A percentile compares a stretch with the other conserved stretches of the same genome.
phyloP scores from a whole-genome alignment of 2,113 vertebrate species.

The Pelecanus crispus region DNA sequence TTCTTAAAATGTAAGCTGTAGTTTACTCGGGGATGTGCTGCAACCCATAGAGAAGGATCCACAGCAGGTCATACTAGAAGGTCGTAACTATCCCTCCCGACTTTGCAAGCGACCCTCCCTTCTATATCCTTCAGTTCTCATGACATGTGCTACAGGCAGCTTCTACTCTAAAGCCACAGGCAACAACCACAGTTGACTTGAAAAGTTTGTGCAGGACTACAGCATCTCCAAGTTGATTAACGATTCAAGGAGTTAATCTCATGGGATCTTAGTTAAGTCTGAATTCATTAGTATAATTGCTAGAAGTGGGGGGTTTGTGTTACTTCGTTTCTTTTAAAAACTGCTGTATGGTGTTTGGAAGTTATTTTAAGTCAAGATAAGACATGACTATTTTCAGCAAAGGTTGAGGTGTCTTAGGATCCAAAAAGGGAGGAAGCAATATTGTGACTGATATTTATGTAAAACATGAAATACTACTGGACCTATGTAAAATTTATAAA shows the following conservation, averaged over 20 bases:
- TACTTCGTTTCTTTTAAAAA: neutral
- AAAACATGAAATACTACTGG: neutral
- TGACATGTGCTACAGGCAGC: fast-evolving
- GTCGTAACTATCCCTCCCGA: neutral
- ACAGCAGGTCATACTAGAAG: neutral
- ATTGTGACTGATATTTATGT: fast-evolving
- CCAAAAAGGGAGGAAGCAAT: neutral
- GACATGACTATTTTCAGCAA: neutral
- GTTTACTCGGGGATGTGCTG: neutral
- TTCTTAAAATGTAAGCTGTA: neutral
- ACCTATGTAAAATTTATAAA: neutral
- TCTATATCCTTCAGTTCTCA: neutral
- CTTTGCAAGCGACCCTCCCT: neutral
- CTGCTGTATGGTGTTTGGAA: neutral
- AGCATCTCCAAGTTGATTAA: neutral
- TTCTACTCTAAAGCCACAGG: neutral
- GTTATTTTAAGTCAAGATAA: neutral
- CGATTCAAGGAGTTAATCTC: neutral
- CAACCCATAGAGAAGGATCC: neutral
- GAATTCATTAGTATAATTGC: neutral
- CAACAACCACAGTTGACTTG: neutral
- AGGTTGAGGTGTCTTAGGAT: neutral
- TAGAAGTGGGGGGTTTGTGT: neutral
- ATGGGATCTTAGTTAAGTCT: neutral
- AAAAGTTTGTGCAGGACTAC: neutral